Evolutionary conservation across 2,113 vertebrate genomes (phyloP).

Genomic region (Vulpes vulpes): DNA sequence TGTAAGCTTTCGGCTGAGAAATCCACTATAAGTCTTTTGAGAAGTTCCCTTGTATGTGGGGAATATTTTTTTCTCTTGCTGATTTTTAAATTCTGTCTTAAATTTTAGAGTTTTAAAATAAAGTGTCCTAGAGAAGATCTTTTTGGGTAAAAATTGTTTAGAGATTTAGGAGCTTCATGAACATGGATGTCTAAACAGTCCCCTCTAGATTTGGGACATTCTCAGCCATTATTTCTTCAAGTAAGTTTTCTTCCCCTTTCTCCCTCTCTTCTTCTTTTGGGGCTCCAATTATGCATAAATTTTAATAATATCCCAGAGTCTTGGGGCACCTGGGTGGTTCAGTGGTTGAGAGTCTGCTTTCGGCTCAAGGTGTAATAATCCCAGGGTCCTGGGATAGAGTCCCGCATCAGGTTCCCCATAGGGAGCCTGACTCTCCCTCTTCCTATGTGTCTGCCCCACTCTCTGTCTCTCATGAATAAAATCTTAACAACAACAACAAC

Average conservation of each 20-base stretch:
- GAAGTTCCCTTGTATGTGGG: background rate
- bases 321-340: no score
- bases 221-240: background rate
- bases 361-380: no score
- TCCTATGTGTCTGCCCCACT: no score
- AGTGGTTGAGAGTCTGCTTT: no score
- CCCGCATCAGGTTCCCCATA: no score
- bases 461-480: no score
- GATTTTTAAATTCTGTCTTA: background rate
- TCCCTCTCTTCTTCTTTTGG: background rate
- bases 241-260: background rate
- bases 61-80: background rate
- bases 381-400: no score
- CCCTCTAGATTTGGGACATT: background rate
- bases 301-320: background rate
- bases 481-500: no score
- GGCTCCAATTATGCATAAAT: background rate
- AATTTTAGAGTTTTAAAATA: background rate
- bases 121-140: background rate
- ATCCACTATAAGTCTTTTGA: background rate
- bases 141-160: background rate
- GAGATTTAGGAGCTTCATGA: background rate
- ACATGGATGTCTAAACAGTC: background rate
- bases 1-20: background rate
- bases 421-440: no score